phyloP scores from a whole-genome alignment of 2,888 invertebrate species.

The Pteria penguin region DNA sequence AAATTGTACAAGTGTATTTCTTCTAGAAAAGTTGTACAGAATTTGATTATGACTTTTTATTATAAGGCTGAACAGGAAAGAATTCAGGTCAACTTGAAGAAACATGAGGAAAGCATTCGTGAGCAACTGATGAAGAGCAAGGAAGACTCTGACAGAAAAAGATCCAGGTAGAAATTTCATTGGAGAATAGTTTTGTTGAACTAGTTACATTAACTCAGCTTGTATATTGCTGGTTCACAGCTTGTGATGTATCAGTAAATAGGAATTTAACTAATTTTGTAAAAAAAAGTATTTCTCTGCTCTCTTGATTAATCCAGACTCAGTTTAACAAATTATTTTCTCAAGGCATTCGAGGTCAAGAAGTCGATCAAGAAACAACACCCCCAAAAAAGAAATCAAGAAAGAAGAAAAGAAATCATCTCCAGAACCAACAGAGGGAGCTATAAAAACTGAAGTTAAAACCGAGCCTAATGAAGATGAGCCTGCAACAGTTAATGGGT shows the following conservation, averaged over 20 bases:
- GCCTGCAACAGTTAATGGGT: background rate
- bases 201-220: no score
- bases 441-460: background rate
- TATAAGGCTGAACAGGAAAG: constrained; percentile 88
- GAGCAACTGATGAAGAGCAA: constrained; percentile 70
- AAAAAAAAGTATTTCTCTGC: no score
- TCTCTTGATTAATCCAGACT: no score
- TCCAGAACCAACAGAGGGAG: constrained; percentile 3
- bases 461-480: background rate
- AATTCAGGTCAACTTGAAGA: constrained; percentile 83
- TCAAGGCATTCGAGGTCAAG: constrained; percentile 21
- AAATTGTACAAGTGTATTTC: no score
- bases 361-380: constrained; percentile 51
- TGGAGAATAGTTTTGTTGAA: no score
- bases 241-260: no score
- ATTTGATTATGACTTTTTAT: background rate
- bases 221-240: no score
- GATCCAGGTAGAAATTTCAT: no score
- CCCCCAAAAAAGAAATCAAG: constrained; percentile 40
- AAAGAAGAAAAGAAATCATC: constrained; percentile 25
- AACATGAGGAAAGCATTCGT: constrained; percentile 81
- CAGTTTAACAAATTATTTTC: no score
- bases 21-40: background rate
- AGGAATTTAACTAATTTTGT: no score
- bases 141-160: constrained; percentile 54